phyloP scores from a whole-genome alignment of 35 echinoderm and acorn worm species.

The Ophioderma brevispina region DNA sequence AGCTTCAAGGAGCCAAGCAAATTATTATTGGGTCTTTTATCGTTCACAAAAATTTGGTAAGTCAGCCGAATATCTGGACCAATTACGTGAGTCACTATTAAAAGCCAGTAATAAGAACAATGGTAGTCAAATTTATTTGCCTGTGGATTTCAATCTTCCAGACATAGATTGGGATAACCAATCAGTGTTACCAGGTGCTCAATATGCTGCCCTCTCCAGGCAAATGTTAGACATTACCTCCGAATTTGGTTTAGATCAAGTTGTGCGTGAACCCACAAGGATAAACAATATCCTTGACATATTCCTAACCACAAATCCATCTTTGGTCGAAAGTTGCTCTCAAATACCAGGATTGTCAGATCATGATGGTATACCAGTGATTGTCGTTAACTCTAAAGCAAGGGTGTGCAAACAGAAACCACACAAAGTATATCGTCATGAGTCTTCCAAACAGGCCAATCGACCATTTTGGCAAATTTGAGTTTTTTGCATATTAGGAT shows the following conservation, averaged over 20 bases:
- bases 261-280: slow-evolving; percentile 20
- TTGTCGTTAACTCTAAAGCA: neutral
- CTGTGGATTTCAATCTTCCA: slow-evolving; percentile 32
- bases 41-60: neutral
- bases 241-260: slow-evolving; percentile 5
- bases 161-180: slow-evolving; percentile 13
- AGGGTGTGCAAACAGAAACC: neutral
- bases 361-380: slow-evolving; percentile 15
- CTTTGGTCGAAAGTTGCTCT: slow-evolving; percentile 13
- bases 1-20: neutral
- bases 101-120: neutral
- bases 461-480: too few species aligned
- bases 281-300: slow-evolving; percentile 18
- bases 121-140: slow-evolving; percentile 6
- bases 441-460: too few species aligned
- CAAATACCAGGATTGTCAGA: slow-evolving; percentile 27
- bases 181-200: neutral
- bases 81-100: neutral
- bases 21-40: slow-evolving; percentile 29
- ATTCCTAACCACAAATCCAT: slow-evolving; percentile 11
- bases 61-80: neutral
- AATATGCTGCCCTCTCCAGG: slow-evolving; percentile 11
- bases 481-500: too few species aligned
- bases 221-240: neutral
- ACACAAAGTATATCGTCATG: too few species aligned